phyloP scores from a whole-genome alignment of 2,888 invertebrate genomes.

The Rosalia funebris region DNA sequence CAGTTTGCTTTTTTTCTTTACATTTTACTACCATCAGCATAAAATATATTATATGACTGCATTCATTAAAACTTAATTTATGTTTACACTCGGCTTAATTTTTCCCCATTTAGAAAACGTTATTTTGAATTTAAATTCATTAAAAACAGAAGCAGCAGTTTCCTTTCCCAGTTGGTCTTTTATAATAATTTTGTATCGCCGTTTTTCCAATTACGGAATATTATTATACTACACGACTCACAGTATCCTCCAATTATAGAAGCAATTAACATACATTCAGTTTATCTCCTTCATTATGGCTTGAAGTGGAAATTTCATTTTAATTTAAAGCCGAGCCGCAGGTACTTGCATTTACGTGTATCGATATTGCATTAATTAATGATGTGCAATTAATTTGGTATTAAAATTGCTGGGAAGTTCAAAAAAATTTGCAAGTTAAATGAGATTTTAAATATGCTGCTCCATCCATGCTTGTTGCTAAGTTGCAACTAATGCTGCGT shows the following conservation, averaged over 20 bases:
- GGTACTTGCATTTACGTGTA: slow-evolving; percentile 1
- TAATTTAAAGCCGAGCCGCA: neutral
- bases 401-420: slow-evolving; percentile 4
- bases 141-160: slow-evolving; percentile 4
- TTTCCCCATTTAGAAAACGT: slow-evolving; percentile 3
- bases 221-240: slow-evolving; percentile 16
- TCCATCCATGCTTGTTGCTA: too few species aligned
- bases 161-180: slow-evolving; percentile 14
- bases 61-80: slow-evolving; percentile 11
- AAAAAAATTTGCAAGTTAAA: slow-evolving; percentile 15
- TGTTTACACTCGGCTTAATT: neutral
- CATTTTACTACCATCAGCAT: neutral
- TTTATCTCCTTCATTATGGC: slow-evolving; percentile 19
- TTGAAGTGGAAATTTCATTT: slow-evolving; percentile 14
- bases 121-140: slow-evolving; percentile 17
- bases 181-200: slow-evolving; percentile 20
- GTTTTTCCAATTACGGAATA: slow-evolving; percentile 25
- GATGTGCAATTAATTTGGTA: slow-evolving; percentile 11
- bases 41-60: neutral
- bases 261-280: slow-evolving; percentile 24
- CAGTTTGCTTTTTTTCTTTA: neutral
- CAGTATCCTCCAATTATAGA: slow-evolving; percentile 24
- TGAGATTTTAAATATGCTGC: too few species aligned
- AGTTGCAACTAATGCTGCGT: too few species aligned
- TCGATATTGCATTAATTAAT: slow-evolving; percentile 18